Evolutionary conservation across 2,888 invertebrate genomes (phyloP), one percentile per base, ranked within the genome.

Genomic region (Thymelicus acteon): DNA sequence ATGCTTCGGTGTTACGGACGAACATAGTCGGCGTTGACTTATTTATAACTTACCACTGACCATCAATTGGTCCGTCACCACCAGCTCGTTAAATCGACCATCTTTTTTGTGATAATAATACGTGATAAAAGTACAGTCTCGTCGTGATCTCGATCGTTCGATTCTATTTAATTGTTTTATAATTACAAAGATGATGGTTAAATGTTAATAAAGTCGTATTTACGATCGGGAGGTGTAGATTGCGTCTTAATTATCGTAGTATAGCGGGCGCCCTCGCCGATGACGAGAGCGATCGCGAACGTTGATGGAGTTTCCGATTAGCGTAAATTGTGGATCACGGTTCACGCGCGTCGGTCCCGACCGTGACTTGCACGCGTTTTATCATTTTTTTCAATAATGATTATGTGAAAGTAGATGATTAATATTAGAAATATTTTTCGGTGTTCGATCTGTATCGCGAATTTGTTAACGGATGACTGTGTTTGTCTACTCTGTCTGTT

Each of bases 361-460:
- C 76, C 81, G 83, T 82, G 84, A 79, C 81, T 76, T 81, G 84
- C 86, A 82, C 83, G 83, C 82, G 84, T 86, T 82, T 85, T 86
- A 82, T 87, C 80, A 82, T 84, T 86, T 81, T 81, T 83, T 74
- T 81, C 82, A 83, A 82, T 88, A 82, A 85, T 80, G 82, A 85
- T 85, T 87, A 90, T 89, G 88, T 88, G 89, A 85, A 83, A 82
- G 89, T 92, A 89, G 90, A 84, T 82, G 84, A 87, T 88, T 88
- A 87, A 86, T 87, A 92, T 60, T 90, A 90, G 86, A 87, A 84
- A 91, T 91, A 92, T 91, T 91, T 69, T 92, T 91, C 88, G 91
- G 91, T 91, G 91, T 92, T 88, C 83, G 84, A 85, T 88, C 91
- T 91, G 91, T 92, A 91, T 91, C 91, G 91, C 92, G 87, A 83